These are phyloP conservation scores for Damaliscus lunatus DNA, from an alignment of 2,113 vertebrate genomes.

Conservation along the genomic window DNA sequence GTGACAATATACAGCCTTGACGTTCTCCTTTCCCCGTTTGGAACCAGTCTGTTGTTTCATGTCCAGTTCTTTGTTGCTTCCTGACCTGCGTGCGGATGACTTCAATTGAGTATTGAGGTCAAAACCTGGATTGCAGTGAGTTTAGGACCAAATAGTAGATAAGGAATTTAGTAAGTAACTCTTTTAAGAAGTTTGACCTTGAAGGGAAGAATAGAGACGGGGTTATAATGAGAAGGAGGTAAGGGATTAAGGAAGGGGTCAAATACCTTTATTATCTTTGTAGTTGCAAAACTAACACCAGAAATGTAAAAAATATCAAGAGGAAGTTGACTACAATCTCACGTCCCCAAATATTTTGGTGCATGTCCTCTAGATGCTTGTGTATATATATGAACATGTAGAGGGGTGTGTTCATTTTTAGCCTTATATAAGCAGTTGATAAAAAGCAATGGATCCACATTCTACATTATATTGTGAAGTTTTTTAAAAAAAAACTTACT, in stretches of 20 bases:
- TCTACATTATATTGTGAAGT: background rate
- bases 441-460: background rate
- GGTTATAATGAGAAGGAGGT: background rate
- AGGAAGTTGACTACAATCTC: background rate
- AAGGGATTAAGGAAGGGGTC: background rate
- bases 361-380: background rate
- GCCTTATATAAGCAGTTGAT: background rate
- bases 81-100: background rate
- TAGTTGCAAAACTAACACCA: background rate
- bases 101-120: background rate
- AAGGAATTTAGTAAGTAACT: slow-evolving; percentile 17
- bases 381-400: background rate
- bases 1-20: background rate
- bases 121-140: background rate
- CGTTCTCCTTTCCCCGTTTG: background rate
- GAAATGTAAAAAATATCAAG: background rate
- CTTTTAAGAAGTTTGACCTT: background rate
- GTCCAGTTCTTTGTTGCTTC: background rate
- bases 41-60: background rate
- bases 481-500: background rate
- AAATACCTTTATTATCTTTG: background rate
- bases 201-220: background rate
- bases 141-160: background rate
- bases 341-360: background rate
- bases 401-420: background rate